A percentile compares a stretch with the other conserved stretches of the same genome.
phyloP scores from a whole-genome alignment of 2,113 vertebrate species.

The Halcyon malimbica region DNA sequence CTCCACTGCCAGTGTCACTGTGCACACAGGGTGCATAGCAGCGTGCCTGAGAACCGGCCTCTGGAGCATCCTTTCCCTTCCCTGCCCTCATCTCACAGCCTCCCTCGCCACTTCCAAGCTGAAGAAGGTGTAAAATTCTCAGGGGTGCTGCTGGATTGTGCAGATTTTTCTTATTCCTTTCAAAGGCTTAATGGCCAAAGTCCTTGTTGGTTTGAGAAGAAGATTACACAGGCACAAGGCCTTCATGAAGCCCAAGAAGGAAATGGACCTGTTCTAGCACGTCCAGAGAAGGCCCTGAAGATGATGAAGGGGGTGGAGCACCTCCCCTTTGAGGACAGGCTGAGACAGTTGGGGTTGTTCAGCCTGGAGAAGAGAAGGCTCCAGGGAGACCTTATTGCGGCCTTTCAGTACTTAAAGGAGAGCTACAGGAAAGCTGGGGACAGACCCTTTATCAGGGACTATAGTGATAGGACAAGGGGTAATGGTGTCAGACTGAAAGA shows the following conservation, averaged over 20 bases:
- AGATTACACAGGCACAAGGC: not conserved
- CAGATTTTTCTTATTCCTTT: not conserved
- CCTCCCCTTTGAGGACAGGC: not conserved
- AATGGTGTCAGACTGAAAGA: not conserved
- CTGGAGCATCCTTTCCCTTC: not conserved
- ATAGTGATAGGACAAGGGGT: not conserved
- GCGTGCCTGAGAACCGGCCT: not conserved
- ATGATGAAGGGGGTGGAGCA: not conserved
- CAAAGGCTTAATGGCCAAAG: not conserved
- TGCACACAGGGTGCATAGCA: not conserved
- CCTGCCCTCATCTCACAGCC: not conserved
- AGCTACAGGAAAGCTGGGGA: not conserved
- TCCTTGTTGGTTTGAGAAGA: fast-evolving
- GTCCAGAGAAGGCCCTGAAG: not conserved
- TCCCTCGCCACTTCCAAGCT: fast-evolving
- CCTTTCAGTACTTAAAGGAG: not conserved
- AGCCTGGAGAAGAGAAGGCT: not conserved
- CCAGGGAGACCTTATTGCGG: not conserved
- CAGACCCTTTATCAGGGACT: not conserved
- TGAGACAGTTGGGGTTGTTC: not conserved
- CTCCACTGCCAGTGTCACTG: not conserved
- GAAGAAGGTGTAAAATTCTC: not conserved
- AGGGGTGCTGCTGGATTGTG: not conserved
- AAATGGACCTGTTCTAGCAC: not conserved
- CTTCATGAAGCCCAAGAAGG: not conserved